Base-by-base conservation (phyloP, 2,888 invertebrate species). In the Folsomia manolachei region DNA sequence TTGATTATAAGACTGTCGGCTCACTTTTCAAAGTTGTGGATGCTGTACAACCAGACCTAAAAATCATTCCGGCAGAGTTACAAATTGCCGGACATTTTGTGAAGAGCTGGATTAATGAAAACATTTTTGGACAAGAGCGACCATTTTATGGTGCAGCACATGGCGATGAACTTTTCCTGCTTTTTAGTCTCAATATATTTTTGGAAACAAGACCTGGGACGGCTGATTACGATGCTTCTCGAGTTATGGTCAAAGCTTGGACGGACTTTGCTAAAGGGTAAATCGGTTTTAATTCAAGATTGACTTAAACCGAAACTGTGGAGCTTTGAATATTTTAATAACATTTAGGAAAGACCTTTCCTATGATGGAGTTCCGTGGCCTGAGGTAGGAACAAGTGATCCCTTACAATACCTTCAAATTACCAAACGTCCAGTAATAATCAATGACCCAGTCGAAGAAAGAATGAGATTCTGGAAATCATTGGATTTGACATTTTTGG, bases 121-220 rank as follows among this genome's bases (percentile, higher is more conserved):
- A 71, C 39, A 70, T 73, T 27, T 53, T 73, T 1, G 73, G 73
- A 4, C 56, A 68, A 27, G 63, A 64, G 61, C 53, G 56, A 51
- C 63, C 56, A 9, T 73, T 68, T 61, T 73, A 73, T 25, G 73
- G 73, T 70, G 66, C 73, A 1, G 70, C 70, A 63, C 73, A 73
- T 63, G 73, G 70, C n/a, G 70, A 73, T 25, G 73, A 73, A 23
- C 51, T 73, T 7, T 27, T 73, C 26, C 51, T 73, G 0, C 63
- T 67, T n/a, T 73, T 73, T 26, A 73, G 70, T 63, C 52, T 70
- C 2, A 70, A 73, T 24, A 27, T 25, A 23, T 14, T 73, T 18
- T 7, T 73, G n/a, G 73, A 73, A 63, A 24, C 67, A 21, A 52
- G 52, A 26, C 63, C 21, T 11, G 25, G 24, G 11, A 67, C 63